Base-by-base conservation (phyloP, 2,888 invertebrate species). In the Parnassius glacialis region DNA sequence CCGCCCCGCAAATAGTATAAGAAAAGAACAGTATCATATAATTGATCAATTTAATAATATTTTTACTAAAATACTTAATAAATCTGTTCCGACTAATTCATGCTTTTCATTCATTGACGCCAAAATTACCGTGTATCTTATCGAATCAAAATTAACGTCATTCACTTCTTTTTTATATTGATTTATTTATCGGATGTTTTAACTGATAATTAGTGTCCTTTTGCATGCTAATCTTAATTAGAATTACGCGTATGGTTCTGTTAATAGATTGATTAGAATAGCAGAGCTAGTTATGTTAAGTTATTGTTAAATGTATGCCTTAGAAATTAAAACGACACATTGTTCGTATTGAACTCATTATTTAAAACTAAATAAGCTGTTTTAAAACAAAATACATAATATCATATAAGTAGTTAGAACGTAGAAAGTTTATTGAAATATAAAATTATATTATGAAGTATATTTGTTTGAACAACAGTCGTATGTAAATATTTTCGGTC, bases 1-100 rank as follows among this genome's bases (percentile, higher is more conserved):
- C 85, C 83, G 85, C 85, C 80, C 90, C 90, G 75, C 89, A 90
- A 79, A 87, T 90, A 85, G 90, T 91, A 81, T 91, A 90, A 90
- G 88, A 82, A 84, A 70, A 74, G 20, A 12, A 52, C 13, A 13
- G 11, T 74, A 68, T 68, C 70, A 74, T 69, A 70, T 72, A 66
- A 70, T 68, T 68, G 69, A 76, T 72, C 74, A 74, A 74, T 71
- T 75, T 76, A 78, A 74, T 74, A 75, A 80, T 79, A 80, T 80
- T 83, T 77, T 83, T 81, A 81, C 76, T 80, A 80, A 72, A 71
- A 78, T 76, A 76, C 80, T 79, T 74, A 85, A 89, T 85, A 88
- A 88, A 87, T 80, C 72, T 52, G 34, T 78, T 88, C 84, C 74
- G 73, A 84, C 70, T 79, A 75, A 78, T 75, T 75, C 75, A 79